Conservation (phyloP, 2,113 vertebrate genomes). For the Ptyas mucosa region DNA sequence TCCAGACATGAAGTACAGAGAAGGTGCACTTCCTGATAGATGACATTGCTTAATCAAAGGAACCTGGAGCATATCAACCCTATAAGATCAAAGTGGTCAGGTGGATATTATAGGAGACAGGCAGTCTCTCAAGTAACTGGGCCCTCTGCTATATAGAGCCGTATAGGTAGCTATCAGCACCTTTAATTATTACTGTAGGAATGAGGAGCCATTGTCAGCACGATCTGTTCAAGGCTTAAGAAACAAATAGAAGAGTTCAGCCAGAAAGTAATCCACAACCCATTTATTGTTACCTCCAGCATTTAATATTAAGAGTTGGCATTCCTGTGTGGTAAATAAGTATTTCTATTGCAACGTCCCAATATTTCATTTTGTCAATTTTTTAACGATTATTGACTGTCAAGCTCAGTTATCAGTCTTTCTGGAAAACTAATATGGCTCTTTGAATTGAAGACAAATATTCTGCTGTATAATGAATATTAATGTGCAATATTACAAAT, state of each 20-base stretch:
- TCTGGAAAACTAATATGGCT: background rate
- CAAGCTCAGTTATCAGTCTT: background rate
- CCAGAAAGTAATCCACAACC: background rate
- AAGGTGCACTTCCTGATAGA: too few species aligned
- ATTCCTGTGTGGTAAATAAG: background rate
- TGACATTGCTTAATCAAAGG: too few species aligned
- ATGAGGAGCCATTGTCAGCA: background rate
- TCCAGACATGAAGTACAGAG: background rate
- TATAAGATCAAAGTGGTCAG: too few species aligned
- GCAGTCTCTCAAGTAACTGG: too few species aligned
- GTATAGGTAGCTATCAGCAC: background rate
- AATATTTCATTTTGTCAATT: constrained; percentile 11
- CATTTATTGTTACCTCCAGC: background rate
- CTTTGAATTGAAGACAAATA: background rate
- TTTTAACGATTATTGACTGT: background rate
- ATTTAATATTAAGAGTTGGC: background rate
- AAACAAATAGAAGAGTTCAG: background rate
- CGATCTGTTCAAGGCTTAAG: background rate
- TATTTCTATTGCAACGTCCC: background rate
- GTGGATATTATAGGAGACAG: too few species aligned
- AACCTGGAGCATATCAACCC: too few species aligned
- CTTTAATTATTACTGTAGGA: background rate
- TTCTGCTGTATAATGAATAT: constrained; percentile 8
- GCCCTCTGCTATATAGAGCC: background rate
- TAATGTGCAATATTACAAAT: background rate